A percentile compares a stretch with the other conserved stretches of the same genome.
phyloP scores from a whole-genome alignment of 2,797 vertebrate genomes.

The Acipenser oxyrinchus region DNA sequence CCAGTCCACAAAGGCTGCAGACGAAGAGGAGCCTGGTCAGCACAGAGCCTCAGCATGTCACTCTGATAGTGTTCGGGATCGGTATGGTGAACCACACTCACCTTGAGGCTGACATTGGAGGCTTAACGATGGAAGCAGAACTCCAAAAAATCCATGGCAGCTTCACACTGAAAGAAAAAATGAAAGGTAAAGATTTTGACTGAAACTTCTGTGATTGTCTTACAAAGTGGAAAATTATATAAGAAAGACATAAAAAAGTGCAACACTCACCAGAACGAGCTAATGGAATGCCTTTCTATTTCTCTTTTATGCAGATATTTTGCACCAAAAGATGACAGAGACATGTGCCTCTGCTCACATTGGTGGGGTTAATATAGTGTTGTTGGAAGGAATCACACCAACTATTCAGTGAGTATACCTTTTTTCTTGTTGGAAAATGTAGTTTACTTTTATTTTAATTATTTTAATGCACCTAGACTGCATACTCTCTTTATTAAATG shows the following conservation, averaged over 20 bases:
- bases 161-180: constrained; percentile 95
- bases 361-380: constrained; percentile 92
- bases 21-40: constrained; percentile 82
- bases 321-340: constrained; percentile 99
- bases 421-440: too few species aligned
- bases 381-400: constrained; percentile 92
- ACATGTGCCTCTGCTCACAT: constrained; percentile 95
- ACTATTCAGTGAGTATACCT: constrained; percentile 86
- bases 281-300: too few species aligned
- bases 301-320: constrained; percentile 63
- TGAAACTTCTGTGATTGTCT: too few species aligned
- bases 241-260: too few species aligned
- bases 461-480: too few species aligned
- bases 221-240: too few species aligned
- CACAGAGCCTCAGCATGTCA: constrained; percentile 87
- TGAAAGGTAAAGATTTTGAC: constrained; percentile 74
- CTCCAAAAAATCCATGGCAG: constrained; percentile 96
- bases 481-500: too few species aligned
- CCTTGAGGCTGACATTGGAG: constrained; percentile 93
- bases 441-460: too few species aligned
- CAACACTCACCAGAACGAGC: too few species aligned
- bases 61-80: constrained; percentile 90
- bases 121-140: constrained; percentile 94
- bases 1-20: constrained; percentile 50
- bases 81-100: constrained; percentile 97